Evolutionary conservation across 2,888 invertebrate species (phyloP).

Genomic region (Aproaerema taeniolella): DNA sequence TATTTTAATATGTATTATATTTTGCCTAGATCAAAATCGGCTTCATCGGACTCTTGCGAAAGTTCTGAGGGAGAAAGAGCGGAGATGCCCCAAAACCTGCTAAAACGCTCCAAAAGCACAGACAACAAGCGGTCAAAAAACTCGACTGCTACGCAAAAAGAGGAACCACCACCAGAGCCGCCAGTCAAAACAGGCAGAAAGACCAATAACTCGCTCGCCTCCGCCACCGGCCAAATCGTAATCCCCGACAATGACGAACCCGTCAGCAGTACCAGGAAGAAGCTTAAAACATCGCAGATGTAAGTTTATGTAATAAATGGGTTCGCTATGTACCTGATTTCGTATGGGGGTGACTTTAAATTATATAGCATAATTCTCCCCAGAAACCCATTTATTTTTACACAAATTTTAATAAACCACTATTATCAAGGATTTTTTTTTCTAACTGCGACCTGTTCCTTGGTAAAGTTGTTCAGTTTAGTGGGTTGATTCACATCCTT

Average conservation of each 20-base stretch:
- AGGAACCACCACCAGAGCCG: conserved; percentile 57
- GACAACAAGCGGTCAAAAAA: conserved; percentile 63
- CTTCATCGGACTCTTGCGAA: conserved; percentile 49
- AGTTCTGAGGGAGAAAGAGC: conserved; percentile 45
- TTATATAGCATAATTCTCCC: too few species aligned
- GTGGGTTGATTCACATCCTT: too few species aligned
- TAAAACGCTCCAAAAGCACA: conserved; percentile 46
- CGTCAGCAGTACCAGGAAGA: conserved; percentile 69
- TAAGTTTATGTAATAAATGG: conserved; percentile 59
- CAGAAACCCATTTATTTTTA: too few species aligned
- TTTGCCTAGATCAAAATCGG: conserved; percentile 55
- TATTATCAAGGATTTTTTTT: not conserved
- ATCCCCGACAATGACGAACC: conserved; percentile 78
- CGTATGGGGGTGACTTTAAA: not conserved
- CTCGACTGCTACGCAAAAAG: conserved; percentile 51
- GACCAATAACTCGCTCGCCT: conserved; percentile 91
- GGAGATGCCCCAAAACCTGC: conserved; percentile 58
- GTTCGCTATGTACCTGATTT: too few species aligned
- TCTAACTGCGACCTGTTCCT: not conserved
- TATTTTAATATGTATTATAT: too few species aligned
- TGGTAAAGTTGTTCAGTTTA: too few species aligned
- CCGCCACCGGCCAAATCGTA: conserved; percentile 89
- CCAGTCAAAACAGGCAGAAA: conserved; percentile 81
- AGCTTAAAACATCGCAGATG: conserved; percentile 83
- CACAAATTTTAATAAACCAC: too few species aligned